These are phyloP conservation scores for Trichogramma dendrolimi DNA, from an alignment of 2,888 invertebrate species.

Conservation along the genomic window DNA sequence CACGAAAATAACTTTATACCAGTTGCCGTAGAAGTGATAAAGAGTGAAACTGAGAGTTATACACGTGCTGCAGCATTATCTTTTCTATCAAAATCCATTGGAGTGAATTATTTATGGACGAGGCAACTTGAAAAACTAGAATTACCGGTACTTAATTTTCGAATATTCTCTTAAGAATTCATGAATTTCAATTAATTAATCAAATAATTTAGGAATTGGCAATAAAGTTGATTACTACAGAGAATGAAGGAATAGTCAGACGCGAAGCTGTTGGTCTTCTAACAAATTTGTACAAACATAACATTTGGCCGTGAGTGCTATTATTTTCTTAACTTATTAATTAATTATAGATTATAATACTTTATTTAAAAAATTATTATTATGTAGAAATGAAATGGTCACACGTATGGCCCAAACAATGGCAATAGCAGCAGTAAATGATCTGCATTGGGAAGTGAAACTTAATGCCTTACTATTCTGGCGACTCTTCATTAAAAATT, in stretches of 20 bases:
- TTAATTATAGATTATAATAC: neutral
- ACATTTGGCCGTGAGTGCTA: slow-evolving; percentile 56
- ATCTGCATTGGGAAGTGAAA: slow-evolving; percentile 82
- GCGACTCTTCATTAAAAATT: slow-evolving; percentile 63
- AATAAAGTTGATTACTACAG: slow-evolving; percentile 60
- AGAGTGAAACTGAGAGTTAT: slow-evolving; percentile 69
- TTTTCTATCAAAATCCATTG: slow-evolving; percentile 66
- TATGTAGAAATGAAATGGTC: slow-evolving; percentile 50
- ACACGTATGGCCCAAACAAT: slow-evolving; percentile 62
- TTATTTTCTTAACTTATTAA: neutral
- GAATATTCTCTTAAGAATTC: slow-evolving; percentile 7
- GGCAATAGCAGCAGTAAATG: slow-evolving; percentile 63
- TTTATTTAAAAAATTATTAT: slow-evolving; percentile 9
- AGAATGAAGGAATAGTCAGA: slow-evolving; percentile 74
- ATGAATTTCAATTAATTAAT: neutral
- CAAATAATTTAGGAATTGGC: slow-evolving; percentile 45
- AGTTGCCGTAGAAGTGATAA: slow-evolving; percentile 63
- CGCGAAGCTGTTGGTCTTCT: slow-evolving; percentile 68
- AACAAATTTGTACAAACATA: slow-evolving; percentile 63
- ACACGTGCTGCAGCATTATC: slow-evolving; percentile 72
- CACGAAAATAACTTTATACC: slow-evolving; percentile 63
- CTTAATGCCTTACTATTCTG: slow-evolving; percentile 69
- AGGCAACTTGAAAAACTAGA: slow-evolving; percentile 58
- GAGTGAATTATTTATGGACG: slow-evolving; percentile 66
- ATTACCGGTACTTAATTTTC: slow-evolving; percentile 56